Evolutionary conservation across 53 echinoderm and acorn worm genomes (phyloP), one percentile per base, ranked within the genome.

Genomic region (Zoroaster sp.): DNA sequence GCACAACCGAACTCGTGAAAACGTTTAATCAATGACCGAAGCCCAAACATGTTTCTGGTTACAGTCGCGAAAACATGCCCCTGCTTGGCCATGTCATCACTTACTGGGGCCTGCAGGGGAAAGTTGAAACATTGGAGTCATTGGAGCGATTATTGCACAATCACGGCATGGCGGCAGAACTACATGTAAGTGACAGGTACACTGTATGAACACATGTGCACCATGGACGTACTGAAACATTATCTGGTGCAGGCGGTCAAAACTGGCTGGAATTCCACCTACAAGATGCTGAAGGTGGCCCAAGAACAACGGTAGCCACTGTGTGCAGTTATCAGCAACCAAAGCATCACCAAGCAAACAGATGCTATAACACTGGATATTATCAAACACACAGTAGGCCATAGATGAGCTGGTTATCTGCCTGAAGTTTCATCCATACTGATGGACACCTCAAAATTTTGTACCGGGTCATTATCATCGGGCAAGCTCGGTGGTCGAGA

Each of bases 261-360:
- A 35, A 91, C 88, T 12, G 45, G 72, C 1, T 93, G 91, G 89
- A 89, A 93, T 65, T 88, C 83, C 14, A 69, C 83, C 17, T 88
- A 73, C 25, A 77, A 88, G 15, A 83, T 74, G 83, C 32, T 88
- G 34, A 35, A 77, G 34, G 41, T 70, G 9, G 49, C 88, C 1
- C 14, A 18, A 12, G 74, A 91, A 65, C 76, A 70, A 72, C 38
- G 89, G 20, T 89, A 86, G 91, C 80, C 91, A 37, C 67, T 94
- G 2, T 83, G 59, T 35, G 75, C 77, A 11, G 89, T 91, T n/a
- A 66, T 94, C 0, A 55, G 94, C 38, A 86, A 94, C 66, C 51
- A 20, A 23, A 77, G 35, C 13, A 2, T 51, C 34, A 55, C 80
- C 9, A 87, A 66, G 33, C 54, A 38, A 38, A 75, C 82, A 15